phyloP scores from a whole-genome alignment of 2,113 vertebrate species.

The Trematomus loennbergii region DNA sequence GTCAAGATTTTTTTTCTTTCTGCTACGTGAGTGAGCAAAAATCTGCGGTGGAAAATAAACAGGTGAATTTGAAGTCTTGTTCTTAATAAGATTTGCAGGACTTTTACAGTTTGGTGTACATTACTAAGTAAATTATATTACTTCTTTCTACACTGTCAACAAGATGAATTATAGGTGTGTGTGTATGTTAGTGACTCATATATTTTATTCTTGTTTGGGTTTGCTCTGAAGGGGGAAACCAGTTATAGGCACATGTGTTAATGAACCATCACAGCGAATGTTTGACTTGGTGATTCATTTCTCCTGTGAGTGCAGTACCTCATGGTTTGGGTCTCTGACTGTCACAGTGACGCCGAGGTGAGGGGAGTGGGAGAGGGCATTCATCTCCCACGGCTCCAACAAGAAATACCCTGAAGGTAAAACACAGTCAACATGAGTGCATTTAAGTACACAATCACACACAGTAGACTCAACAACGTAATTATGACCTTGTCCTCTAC shows the following conservation, averaged over 20 bases:
- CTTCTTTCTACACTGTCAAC: background rate
- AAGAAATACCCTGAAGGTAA: slow-evolving; percentile 87
- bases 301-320: slow-evolving; percentile 75
- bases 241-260: slow-evolving; percentile 1
- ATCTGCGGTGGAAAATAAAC: background rate
- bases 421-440: slow-evolving; percentile 22
- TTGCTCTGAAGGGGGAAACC: slow-evolving; percentile 7
- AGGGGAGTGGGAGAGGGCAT: slow-evolving; percentile 77
- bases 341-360: slow-evolving; percentile 90
- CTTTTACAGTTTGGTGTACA: background rate
- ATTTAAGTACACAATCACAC: slow-evolving; percentile 9
- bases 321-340: slow-evolving; percentile 83
- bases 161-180: background rate
- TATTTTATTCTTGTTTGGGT: no score
- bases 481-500: no score
- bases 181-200: background rate
- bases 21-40: background rate
- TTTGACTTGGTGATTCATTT: slow-evolving; percentile 2
- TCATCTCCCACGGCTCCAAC: slow-evolving; percentile 87
- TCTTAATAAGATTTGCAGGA: background rate
- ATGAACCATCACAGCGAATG: background rate
- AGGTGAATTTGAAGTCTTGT: background rate
- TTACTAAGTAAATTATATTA: background rate
- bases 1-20: background rate
- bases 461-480: background rate